Conservation (phyloP, 2,888 invertebrate genomes). For the Drosophila cracens region DNA sequence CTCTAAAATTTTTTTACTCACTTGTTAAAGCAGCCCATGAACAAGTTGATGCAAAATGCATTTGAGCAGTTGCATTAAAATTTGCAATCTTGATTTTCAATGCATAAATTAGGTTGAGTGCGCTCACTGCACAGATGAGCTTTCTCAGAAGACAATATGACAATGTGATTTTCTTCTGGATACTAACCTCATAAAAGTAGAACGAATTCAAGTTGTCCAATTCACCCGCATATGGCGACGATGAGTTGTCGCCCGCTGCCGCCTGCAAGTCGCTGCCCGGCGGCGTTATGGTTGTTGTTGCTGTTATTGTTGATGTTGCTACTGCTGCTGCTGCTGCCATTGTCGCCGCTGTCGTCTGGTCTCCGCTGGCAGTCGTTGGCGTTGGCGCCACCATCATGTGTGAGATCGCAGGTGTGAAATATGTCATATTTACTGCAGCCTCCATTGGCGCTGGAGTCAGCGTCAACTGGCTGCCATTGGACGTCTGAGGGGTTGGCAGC, state of each 20-base stretch:
- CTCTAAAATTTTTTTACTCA: background rate
- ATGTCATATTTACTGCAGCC: conserved; percentile 69
- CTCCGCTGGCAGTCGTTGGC: conserved; percentile 54
- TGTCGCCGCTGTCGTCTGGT: conserved; percentile 69
- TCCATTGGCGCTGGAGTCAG: conserved; percentile 33
- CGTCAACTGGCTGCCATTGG: conserved; percentile 55
- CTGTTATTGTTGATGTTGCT: conserved; percentile 49
- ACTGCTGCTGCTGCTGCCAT: conserved; percentile 75
- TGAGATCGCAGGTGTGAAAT: conserved; percentile 81
- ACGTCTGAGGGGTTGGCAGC: conserved; percentile 44
- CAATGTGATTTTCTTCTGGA: conserved; percentile 1
- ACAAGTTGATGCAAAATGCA: conserved; percentile 26
- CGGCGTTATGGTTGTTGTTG: conserved; percentile 40
- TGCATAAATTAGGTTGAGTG: conserved; percentile 57
- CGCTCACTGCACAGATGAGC: conserved; percentile 20
- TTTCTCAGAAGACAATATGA: conserved; percentile 8
- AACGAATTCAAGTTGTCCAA: conserved; percentile 83
- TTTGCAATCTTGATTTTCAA: conserved; percentile 26
- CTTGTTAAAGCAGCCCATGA: background rate
- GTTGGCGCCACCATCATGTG: conserved; percentile 82
- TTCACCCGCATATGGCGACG: conserved; percentile 55
- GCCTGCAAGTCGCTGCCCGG: conserved; percentile 45
- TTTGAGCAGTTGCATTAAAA: conserved; percentile 32
- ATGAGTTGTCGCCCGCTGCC: conserved; percentile 47
- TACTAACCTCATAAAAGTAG: conserved; percentile 84